phyloP scores from a whole-genome alignment of 2,797 vertebrate species.

The Anguilla obscura region DNA sequence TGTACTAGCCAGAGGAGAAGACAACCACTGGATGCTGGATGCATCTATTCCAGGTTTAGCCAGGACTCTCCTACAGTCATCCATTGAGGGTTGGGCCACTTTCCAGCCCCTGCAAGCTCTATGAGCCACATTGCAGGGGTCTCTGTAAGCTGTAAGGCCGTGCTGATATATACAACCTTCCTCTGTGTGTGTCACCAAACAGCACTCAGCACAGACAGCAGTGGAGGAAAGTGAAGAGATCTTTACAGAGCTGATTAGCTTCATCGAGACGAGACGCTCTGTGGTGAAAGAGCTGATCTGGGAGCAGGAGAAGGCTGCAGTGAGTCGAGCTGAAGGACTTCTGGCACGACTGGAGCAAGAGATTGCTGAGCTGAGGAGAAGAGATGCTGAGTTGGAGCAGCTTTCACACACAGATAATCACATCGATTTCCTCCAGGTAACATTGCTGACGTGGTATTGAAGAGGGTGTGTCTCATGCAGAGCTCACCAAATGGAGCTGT shows the following conservation, averaged over 20 bases:
- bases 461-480: background rate
- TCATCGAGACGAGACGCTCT: constrained; percentile 32
- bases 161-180: background rate
- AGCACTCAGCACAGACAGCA: constrained; percentile 42
- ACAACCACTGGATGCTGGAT: background rate
- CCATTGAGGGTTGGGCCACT: background rate
- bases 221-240: constrained; percentile 39
- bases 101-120: background rate
- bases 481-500: background rate
- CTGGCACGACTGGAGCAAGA: background rate
- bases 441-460: background rate
- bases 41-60: background rate
- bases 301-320: constrained; percentile 32
- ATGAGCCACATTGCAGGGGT: background rate
- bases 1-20: background rate
- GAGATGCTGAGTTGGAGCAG: constrained; percentile 42
- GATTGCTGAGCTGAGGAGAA: constrained; percentile 29
- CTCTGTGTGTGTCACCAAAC: background rate
- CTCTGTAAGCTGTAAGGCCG: background rate
- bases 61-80: background rate
- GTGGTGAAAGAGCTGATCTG: constrained; percentile 43
- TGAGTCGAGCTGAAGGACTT: background rate
- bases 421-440: constrained; percentile 46
- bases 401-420: constrained; percentile 50
- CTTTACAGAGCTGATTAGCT: constrained; percentile 31